phyloP scores from a whole-genome alignment of 53 echinoderm and acorn worm genomes.

The Zoroaster sp. region DNA sequence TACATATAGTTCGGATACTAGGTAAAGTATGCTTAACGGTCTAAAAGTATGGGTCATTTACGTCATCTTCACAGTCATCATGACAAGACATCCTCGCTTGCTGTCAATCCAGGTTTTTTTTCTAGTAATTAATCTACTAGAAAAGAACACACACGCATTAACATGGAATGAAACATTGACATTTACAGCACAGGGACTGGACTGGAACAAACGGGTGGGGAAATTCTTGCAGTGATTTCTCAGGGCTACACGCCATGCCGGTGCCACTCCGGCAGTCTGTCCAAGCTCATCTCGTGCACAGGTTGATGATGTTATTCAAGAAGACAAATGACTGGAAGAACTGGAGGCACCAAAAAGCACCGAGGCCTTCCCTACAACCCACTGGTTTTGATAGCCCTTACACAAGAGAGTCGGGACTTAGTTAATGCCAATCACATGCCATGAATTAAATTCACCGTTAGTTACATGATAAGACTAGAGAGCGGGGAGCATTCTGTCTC shows the following conservation, averaged over 20 bases:
- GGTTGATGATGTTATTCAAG: not conserved
- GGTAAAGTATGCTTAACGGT: not conserved
- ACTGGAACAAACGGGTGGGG: not conserved
- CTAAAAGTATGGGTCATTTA: not conserved
- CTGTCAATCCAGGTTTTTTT: not conserved
- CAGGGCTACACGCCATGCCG: constrained; percentile 4
- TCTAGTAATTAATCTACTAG: not conserved
- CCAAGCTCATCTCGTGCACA: not conserved
- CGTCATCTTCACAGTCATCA: not conserved
- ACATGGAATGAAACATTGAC: not conserved
- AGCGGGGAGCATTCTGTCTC: too few relatives aligned
- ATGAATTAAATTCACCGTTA: too few relatives aligned
- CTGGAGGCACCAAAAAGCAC: not conserved
- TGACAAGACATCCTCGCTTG: not conserved
- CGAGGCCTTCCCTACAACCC: not conserved
- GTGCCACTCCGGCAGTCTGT: not conserved
- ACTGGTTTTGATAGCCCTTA: not conserved
- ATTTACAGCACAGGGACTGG: not conserved
- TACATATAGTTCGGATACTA: too few relatives aligned
- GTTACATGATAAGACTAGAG: too few relatives aligned
- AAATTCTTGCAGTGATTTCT: not conserved
- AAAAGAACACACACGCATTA: not conserved
- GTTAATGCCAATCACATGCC: not conserved
- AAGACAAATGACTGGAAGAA: constrained; percentile 12
- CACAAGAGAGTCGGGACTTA: not conserved